Percentiles rank a stretch among this genome's conserved stretches.
phyloP scores from a whole-genome alignment of 2,797 vertebrate genomes.

The Cygnus olor region DNA sequence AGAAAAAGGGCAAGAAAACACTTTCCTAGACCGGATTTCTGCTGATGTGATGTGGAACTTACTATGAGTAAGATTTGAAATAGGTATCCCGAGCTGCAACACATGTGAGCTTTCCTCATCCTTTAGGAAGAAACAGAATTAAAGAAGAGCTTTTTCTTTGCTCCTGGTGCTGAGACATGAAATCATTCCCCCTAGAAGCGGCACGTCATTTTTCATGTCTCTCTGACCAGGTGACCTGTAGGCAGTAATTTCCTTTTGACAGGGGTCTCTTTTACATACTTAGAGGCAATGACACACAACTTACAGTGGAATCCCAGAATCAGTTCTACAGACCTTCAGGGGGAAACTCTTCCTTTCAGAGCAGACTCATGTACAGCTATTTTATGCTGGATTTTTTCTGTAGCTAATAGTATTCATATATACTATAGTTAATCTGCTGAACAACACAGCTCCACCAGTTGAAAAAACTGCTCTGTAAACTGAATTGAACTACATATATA shows the following conservation, averaged over 20 bases:
- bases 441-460: not conserved
- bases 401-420: not conserved
- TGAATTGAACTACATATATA: not conserved
- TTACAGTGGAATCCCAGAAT: not conserved
- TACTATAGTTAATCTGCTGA: not conserved
- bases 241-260: constrained; percentile 12
- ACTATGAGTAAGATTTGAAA: not conserved
- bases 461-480: not conserved
- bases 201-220: not conserved
- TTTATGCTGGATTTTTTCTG: not conserved
- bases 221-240: not conserved
- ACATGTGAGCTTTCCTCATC: not conserved
- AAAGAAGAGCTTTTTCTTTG: not conserved
- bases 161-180: not conserved
- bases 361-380: not conserved
- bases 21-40: not conserved
- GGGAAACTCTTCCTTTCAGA: not conserved
- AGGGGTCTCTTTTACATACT: not conserved
- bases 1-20: not conserved
- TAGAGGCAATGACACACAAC: not conserved
- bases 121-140: not conserved
- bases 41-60: rapidly evolving
- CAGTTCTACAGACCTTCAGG: not conserved
- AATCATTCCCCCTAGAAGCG: not conserved
- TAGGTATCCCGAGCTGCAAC: not conserved